Evolutionary conservation across 2,113 vertebrate genomes (phyloP).

Genomic region (Butorides virescens): DNA sequence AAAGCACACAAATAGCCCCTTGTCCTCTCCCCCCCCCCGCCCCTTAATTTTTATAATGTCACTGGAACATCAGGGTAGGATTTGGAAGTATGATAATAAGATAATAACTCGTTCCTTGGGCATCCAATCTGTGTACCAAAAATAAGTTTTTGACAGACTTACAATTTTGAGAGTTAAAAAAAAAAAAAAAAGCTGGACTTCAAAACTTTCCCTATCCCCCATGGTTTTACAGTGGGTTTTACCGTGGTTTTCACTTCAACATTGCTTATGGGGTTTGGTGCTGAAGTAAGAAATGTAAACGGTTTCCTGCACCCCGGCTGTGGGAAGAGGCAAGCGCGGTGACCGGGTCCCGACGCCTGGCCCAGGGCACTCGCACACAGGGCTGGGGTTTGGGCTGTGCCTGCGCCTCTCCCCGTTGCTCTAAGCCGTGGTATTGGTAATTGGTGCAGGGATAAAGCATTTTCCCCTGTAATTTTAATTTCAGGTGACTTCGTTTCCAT

Average conservation of each 20-base stretch:
- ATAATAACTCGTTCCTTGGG: background rate
- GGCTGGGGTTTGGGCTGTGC: too few relatives aligned
- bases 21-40: background rate
- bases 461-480: background rate
- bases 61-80: background rate
- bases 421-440: background rate
- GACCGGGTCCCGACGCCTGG: accelerated
- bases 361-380: accelerated
- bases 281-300: background rate
- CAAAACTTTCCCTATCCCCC: background rate
- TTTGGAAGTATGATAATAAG: background rate
- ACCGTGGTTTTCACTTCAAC: too few relatives aligned
- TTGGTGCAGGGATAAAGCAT: background rate
- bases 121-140: background rate
- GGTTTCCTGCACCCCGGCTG: background rate
- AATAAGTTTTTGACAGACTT: background rate
- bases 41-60: background rate
- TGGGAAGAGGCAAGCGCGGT: background rate
- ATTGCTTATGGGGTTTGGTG: background rate
- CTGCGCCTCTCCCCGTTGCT: background rate
- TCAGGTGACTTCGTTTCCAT: background rate
- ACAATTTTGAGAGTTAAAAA: background rate
- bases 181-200: background rate
- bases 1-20: background rate
- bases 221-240: background rate